Base-by-base conservation (phyloP, 2,797 vertebrate genomes). In the Taenioides sp. region DNA sequence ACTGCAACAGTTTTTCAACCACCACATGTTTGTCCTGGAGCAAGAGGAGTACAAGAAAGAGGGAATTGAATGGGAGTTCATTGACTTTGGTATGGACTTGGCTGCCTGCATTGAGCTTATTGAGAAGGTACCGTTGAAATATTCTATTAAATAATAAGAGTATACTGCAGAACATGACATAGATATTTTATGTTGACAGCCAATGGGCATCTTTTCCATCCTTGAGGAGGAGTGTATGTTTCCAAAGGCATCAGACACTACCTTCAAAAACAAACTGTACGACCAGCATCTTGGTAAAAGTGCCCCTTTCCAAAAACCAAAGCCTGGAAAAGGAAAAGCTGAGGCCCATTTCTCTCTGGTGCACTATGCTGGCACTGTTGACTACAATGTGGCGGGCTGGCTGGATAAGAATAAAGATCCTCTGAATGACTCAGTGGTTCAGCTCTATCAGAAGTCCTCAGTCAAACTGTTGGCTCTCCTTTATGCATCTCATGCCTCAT, bases 301-400 rank as follows among this genome's bases (percentile, higher is more conserved):
- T 22, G 78, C 70, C 66, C 90, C 92, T 17, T 95, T 95, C 81
- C 93, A 94, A 81, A 97, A 97, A 76, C 96, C 96, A 34, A 97
- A 96, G 34, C 83, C 86, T 5, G 47, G 23, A 52, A 97, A 96
- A 91, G 96, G 96, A 75, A 96, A 96, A 80, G 72, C 31, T 0
- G 96, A 98, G 65, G 95, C 95, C 0, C 96, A 97, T 76, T 97
- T 97, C 74, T 84, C 91, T 12, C 76, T 92, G 60, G 1, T 89
- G 82, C 96, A 97, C 86, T 97, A 97, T 0, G 96, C 96, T 0
- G 96, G 96, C 0, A 96, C 89, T 0, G 96, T 98, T n/a, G 95
- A 97, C 67, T 97, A 97, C 86, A 98, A 96, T 63, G 91, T 95
- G 50, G 0, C 0, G 0, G 94, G 94, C 34, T 96, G 95, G 95